Conservation (phyloP, 2,797 vertebrate species). For the Gallinago stenura region DNA sequence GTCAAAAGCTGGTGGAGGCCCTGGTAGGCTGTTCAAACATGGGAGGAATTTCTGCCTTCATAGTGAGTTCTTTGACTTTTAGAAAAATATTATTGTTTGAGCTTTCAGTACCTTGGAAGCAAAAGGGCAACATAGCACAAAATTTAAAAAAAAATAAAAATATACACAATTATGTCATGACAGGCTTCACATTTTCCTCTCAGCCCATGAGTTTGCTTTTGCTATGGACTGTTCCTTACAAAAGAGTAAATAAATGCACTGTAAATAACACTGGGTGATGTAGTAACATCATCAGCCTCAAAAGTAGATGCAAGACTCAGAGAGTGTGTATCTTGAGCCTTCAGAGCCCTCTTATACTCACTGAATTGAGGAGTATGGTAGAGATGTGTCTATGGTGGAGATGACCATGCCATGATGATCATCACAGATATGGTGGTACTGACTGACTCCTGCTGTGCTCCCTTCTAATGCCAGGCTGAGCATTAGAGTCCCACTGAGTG, state of each 20-base stretch:
- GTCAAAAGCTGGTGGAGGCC: background rate
- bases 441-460: background rate
- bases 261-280: background rate
- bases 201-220: background rate
- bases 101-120: background rate
- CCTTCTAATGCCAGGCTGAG: background rate
- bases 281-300: background rate
- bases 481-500: background rate
- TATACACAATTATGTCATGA: background rate
- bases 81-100: slow-evolving; percentile 38
- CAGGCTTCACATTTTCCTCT: background rate
- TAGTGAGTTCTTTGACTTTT: slow-evolving; percentile 21
- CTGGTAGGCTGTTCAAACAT: background rate
- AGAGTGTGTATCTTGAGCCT: background rate
- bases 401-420: no score
- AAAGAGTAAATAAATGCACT: background rate
- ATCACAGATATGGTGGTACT: background rate
- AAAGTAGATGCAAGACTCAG: background rate
- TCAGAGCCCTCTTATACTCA: background rate
- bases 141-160: background rate
- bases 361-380: background rate
- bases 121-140: background rate
- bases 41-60: slow-evolving; percentile 25
- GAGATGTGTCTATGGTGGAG: background rate
- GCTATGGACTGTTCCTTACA: background rate